Evolutionary conservation across 2,888 invertebrate genomes (phyloP).

Genomic region (Corythucha ciliata): DNA sequence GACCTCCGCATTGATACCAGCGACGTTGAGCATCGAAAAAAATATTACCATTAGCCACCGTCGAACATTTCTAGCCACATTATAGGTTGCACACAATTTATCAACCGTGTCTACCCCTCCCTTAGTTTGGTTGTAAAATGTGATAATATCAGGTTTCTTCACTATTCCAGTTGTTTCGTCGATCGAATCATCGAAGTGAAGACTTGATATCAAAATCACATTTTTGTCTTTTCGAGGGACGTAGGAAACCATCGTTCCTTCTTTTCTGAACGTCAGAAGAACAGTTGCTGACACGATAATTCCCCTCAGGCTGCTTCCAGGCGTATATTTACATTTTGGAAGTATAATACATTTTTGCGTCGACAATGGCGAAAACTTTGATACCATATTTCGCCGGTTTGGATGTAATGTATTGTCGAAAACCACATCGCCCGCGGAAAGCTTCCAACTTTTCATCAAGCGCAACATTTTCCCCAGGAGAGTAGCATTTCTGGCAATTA

Average conservation of each 20-base stretch:
- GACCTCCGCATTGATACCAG: slow-evolving; percentile 33
- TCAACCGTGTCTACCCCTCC: slow-evolving; percentile 35
- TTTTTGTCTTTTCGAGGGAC: slow-evolving; percentile 32
- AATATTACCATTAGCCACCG: slow-evolving; percentile 35
- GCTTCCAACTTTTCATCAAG: too few species aligned
- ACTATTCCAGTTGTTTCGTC: slow-evolving; percentile 26
- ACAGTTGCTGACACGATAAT: too few species aligned
- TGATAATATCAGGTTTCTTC: too few species aligned
- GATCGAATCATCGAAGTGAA: slow-evolving; percentile 32
- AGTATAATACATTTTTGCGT: slow-evolving; percentile 22
- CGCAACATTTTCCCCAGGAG: too few species aligned
- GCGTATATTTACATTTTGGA: slow-evolving; percentile 26
- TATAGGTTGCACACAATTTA: slow-evolving; percentile 33
- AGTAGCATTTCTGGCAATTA: too few species aligned
- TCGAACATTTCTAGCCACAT: slow-evolving; percentile 31
- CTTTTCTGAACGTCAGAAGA: slow-evolving; percentile 31
- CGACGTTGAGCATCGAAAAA: slow-evolving; percentile 32
- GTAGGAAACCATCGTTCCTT: slow-evolving; percentile 34
- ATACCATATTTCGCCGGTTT: slow-evolving; percentile 28
- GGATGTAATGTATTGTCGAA: slow-evolving; percentile 12
- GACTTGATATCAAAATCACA: slow-evolving; percentile 35
- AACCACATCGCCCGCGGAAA: too few species aligned
- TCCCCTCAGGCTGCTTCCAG: slow-evolving; percentile 26
- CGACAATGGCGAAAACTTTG: slow-evolving; percentile 26
- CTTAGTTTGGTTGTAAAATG: slow-evolving; percentile 35